Evolutionary conservation across 2,113 vertebrate genomes (phyloP).

Genomic region (rat (Rattus norvegicus)): GRCr8 NC_086019.1:230592501-230593000

Average conservation of each 20-base stretch:
- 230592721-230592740: background rate
- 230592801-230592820: background rate
- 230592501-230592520: background rate
- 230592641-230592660: background rate
- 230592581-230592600: background rate
- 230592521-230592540: background rate
- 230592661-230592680: background rate
- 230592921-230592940: background rate
- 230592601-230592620: background rate
- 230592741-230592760: background rate
- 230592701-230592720: background rate
- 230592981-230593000: background rate
- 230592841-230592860: background rate
- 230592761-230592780: background rate
- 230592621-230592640: background rate
- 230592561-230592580: background rate
- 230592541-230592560: background rate
- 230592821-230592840: background rate
- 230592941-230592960: background rate
- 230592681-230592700: background rate
- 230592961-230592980: constrained; percentile 24
- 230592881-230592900: background rate
- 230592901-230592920: background rate
- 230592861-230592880: background rate
- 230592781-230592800: background rate